Evolutionary conservation across 2,113 vertebrate genomes (phyloP), one percentile per base, ranked within the genome.

Genomic region (Psilopsiagon aymara): DNA sequence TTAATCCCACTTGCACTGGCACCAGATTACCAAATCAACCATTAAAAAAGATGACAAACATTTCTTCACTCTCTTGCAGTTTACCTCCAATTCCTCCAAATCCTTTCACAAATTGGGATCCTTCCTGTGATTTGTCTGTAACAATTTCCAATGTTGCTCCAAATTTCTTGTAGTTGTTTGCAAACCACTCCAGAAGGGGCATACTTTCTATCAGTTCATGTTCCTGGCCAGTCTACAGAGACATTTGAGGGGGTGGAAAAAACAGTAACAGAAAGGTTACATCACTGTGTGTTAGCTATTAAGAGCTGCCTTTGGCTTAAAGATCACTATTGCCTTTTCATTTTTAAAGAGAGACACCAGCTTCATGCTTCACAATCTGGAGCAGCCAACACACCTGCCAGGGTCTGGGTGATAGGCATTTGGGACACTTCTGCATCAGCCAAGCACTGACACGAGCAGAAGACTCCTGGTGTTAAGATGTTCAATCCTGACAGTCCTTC

Each of bases 131-230:
- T 96, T 99, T 99, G 98, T 99, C 99, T 94, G 99, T 99, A 97
- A 99, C 99, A 66, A 99, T 99, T 98, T 99, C 99, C 98, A 99
- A 98, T 31, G 99, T 99, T 96, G 99, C 99, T 98, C 99, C 99
- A 95, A 99, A 99, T 98, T 99, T 99, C 98, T 99, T 99, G 98
- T 99, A 99, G 98, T 99, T 99, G 96, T 99, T 99, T 88, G 99
- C 99, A 97, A 99, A 99, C 99, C 99, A 99, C 96, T 99, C 99
- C 97, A 99, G 98, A 90, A 99, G 98, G n/a, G 99, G 99, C 99
- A 99, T 99, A 96, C 99, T 99, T 98, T 99, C 99, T 79, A 99
- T 99, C 96, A 99, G 98, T 96, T 99, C 99, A 4, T 99, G 99
- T 96, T 99, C 99, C 97, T 99, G 99, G 94, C 99, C 99, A 70